Percentiles rank a stretch among this genome's conserved stretches.
Evolutionary conservation across 2,113 vertebrate species (phyloP).

Genomic region (Promerops cafer): DNA sequence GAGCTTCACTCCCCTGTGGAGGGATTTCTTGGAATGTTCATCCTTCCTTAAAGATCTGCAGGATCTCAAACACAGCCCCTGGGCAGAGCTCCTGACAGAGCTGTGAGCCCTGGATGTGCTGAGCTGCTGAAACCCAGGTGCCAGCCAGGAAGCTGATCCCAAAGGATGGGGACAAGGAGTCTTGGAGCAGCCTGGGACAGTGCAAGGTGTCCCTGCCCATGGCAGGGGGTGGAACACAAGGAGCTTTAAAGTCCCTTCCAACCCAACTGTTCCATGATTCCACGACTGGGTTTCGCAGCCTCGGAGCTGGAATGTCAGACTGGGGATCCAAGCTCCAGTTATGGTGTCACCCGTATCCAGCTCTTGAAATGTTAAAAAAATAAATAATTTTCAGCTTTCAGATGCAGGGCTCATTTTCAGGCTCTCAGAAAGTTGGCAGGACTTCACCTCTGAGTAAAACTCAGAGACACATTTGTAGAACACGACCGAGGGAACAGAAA

Average conservation of each 20-base stretch:
- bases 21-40: neutral
- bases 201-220: neutral
- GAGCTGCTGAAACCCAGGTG: neutral
- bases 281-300: fast-evolving
- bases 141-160: neutral
- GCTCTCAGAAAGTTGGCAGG: neutral
- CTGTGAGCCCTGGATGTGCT: neutral
- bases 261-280: neutral
- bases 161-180: neutral
- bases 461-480: neutral
- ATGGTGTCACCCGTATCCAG: fast-evolving
- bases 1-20: neutral
- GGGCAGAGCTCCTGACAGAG: neutral
- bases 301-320: fast-evolving
- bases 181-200: fast-evolving
- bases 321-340: neutral
- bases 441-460: neutral
- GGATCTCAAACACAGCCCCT: neutral
- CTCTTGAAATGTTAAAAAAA: neutral
- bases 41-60: neutral
- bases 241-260: neutral
- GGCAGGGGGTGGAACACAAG: neutral
- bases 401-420: neutral
- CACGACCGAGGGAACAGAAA: neutral
- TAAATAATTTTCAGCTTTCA: neutral